Evolutionary conservation across 2,113 vertebrate species (phyloP), one percentile per base, ranked within the genome.

Genomic region (Pseudorhombus dupliciocellatus): DNA sequence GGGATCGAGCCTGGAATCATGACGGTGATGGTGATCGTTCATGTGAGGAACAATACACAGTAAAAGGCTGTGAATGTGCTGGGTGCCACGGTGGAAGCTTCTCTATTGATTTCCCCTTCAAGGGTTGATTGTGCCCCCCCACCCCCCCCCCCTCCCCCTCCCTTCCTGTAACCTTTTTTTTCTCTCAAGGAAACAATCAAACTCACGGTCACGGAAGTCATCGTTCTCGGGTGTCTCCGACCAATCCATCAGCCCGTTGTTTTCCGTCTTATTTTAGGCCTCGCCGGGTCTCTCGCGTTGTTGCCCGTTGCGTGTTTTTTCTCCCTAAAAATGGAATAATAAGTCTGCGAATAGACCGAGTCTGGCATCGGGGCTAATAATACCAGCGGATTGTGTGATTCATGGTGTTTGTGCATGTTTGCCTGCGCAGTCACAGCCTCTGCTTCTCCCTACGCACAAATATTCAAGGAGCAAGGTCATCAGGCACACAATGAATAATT

Each of bases 161-260:
- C 42, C 74, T 91, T 92, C 92, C 90, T 95, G 81, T 85, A 80
- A 66, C 66, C 61, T 85, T 90, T 90, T 87, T 84, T 75, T 76
- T 56, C 66, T 56, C 66, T 73, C 65, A 74, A 91, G 92, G 91
- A 92, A 93, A 92, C 93, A 89, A 90, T 93, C 89, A 79, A 73
- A 83, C 81, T 89, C 75, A 74, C 55, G 79, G 85, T 66, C 76
- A 25, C 54, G 90, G 93, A 93, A 94, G 92, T 92, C 90, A 89
- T 92, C 89, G 77, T 92, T 93, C 90, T 91, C 73, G 72, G 52
- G 70, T 83, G 89, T 92, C 88, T 89, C 89, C 72, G 84, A 44
- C 18, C 63, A 73, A 90, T 92, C 83, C 75, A 75, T 93, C 90
- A 93, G 22, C 46, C 75, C 11, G 81, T 80, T 83, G 82, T 90